Conservation (phyloP, 2,113 vertebrate species). For the Cacatua alba region DNA sequence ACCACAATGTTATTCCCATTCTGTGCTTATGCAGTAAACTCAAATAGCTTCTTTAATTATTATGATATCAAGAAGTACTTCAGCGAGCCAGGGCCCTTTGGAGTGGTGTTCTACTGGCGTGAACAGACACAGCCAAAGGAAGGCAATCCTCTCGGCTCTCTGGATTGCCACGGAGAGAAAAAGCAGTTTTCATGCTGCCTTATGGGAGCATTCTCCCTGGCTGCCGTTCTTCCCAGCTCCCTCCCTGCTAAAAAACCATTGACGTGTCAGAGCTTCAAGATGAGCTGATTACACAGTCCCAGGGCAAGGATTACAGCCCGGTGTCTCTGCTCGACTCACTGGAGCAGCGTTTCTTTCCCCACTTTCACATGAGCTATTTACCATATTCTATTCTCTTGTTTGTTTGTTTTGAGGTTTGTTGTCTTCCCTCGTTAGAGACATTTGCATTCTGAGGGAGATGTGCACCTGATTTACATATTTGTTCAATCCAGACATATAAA, state of each 20-base stretch:
- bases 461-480: conserved; percentile 54
- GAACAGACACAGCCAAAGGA: neutral
- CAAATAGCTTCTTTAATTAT: conserved; percentile 11
- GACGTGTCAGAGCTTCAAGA: neutral
- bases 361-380: neutral
- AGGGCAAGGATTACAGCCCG: neutral
- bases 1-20: neutral
- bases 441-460: conserved; percentile 31
- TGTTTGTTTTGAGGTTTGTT: conserved; percentile 35
- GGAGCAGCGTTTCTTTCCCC: neutral
- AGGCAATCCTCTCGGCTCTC: neutral
- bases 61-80: neutral
- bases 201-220: neutral
- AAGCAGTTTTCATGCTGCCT: neutral
- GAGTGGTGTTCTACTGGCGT: neutral
- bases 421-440: conserved; percentile 17
- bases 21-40: neutral
- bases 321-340: neutral
- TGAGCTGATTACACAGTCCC: conserved; percentile 19
- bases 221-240: neutral
- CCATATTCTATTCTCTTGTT: neutral
- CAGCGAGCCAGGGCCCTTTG: neutral
- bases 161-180: neutral
- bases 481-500: conserved; percentile 39
- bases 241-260: neutral